phyloP scores from a whole-genome alignment of 2,888 invertebrate genomes.

The Ariolimax columbianus region DNA sequence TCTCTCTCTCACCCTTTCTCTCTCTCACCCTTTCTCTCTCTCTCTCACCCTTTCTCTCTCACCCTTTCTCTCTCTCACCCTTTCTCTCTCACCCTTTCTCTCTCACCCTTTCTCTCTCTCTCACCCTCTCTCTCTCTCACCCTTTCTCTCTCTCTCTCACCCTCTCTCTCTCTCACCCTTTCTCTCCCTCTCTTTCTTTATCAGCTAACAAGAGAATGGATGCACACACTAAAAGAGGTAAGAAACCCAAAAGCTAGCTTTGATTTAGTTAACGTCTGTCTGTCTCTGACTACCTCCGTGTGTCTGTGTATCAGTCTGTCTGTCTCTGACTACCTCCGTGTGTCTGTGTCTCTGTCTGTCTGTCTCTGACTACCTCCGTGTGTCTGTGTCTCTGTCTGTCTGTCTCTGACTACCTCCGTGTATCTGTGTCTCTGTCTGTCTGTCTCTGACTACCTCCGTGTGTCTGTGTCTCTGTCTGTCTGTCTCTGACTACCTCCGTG shows the following conservation, averaged over 20 bases:
- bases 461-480: too few relatives aligned
- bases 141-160: background rate
- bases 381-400: too few relatives aligned
- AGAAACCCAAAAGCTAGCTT: background rate
- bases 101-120: background rate
- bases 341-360: too few relatives aligned
- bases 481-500: too few relatives aligned
- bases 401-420: too few relatives aligned
- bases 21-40: background rate
- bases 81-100: background rate
- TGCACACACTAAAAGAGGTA: background rate
- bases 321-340: too few relatives aligned
- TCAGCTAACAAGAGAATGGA: background rate
- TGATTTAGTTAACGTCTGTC: background rate
- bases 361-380: too few relatives aligned
- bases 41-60: background rate
- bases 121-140: background rate
- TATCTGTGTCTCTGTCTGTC: too few relatives aligned
- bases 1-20: background rate
- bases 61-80: background rate
- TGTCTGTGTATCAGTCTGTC: background rate
- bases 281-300: too few relatives aligned
- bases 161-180: too few relatives aligned
- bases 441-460: too few relatives aligned
- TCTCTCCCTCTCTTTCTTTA: background rate